phyloP scores from a whole-genome alignment of 2,113 vertebrate species.

The Gasterosteus aculeatus region DNA sequence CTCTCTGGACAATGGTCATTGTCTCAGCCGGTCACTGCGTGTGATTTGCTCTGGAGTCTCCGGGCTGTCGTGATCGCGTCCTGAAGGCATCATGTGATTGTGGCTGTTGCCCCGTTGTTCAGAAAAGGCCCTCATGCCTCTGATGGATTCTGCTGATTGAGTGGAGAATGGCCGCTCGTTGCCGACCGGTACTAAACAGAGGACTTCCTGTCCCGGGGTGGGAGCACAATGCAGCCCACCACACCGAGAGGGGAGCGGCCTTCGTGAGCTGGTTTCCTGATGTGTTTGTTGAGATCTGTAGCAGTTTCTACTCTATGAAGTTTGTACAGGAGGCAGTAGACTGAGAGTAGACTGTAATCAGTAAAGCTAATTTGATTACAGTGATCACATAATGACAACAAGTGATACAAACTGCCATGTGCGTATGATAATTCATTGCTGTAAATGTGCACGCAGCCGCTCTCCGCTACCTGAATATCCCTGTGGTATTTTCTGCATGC shows the following conservation, averaged over 20 bases:
- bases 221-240: not conserved
- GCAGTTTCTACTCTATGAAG: not conserved
- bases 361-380: not conserved
- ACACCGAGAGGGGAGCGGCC: not conserved
- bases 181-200: not conserved
- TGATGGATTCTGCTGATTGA: slow-evolving; percentile 8
- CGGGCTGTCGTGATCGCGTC: not conserved
- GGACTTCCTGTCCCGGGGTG: slow-evolving; percentile 13
- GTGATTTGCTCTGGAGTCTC: not conserved
- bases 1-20: slow-evolving; percentile 23
- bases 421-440: no score
- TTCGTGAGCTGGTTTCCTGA: not conserved
- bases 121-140: not conserved
- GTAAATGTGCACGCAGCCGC: not conserved
- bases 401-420: not conserved
- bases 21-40: slow-evolving; percentile 20
- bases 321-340: not conserved
- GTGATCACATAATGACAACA: not conserved
- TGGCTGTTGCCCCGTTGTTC: not conserved
- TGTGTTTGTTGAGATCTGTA: not conserved
- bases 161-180: not conserved
- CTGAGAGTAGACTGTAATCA: not conserved
- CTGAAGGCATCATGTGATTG: slow-evolving; percentile 4
- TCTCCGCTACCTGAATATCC: not conserved
- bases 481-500: not conserved